phyloP scores from a whole-genome alignment of 2,888 invertebrate genomes.

The Cabera pusaria region DNA sequence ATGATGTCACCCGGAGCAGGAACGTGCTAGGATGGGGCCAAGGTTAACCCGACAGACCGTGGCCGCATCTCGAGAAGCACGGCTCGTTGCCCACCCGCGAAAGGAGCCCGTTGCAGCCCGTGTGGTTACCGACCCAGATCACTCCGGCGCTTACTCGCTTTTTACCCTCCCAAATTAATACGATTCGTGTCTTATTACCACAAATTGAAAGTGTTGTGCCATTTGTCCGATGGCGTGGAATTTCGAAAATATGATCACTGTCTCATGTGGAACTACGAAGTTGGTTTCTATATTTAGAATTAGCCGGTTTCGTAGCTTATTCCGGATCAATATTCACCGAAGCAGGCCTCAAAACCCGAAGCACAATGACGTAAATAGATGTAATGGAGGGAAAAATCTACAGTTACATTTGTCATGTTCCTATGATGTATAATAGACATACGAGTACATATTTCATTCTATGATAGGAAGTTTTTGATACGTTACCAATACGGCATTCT shows the following conservation, averaged over 20 bases:
- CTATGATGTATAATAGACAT: no score
- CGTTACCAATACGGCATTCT: slow-evolving; percentile 1
- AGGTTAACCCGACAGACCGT: slow-evolving; percentile 77
- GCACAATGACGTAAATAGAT: no score
- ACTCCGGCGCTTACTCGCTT: slow-evolving; percentile 52
- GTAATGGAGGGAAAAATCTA: no score
- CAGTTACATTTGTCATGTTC: no score
- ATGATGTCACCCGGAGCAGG: slow-evolving; percentile 72
- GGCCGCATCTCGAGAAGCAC: slow-evolving; percentile 61
- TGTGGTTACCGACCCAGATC: slow-evolving; percentile 67
- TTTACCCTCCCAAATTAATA: slow-evolving; percentile 58
- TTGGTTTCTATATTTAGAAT: slow-evolving; percentile 12
- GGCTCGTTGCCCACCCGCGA: slow-evolving; percentile 70
- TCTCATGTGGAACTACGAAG: no score
- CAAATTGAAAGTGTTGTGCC: slow-evolving; percentile 48
- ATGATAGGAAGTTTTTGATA: no score
- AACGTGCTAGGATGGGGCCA: slow-evolving; percentile 65
- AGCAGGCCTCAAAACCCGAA: slow-evolving; percentile 4
- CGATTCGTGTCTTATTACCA: slow-evolving; percentile 42
- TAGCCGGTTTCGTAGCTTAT: slow-evolving; percentile 1
- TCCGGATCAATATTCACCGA: slow-evolving; percentile 8
- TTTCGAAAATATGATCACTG: slow-evolving; percentile 7
- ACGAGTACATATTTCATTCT: no score
- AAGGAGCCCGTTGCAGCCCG: slow-evolving; percentile 61
- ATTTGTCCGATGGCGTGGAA: slow-evolving; percentile 37